A percentile compares a stretch with the other conserved stretches of the same genome.
Evolutionary conservation across 2,113 vertebrate genomes (phyloP).

Genomic region (Emberiza fucata): DNA sequence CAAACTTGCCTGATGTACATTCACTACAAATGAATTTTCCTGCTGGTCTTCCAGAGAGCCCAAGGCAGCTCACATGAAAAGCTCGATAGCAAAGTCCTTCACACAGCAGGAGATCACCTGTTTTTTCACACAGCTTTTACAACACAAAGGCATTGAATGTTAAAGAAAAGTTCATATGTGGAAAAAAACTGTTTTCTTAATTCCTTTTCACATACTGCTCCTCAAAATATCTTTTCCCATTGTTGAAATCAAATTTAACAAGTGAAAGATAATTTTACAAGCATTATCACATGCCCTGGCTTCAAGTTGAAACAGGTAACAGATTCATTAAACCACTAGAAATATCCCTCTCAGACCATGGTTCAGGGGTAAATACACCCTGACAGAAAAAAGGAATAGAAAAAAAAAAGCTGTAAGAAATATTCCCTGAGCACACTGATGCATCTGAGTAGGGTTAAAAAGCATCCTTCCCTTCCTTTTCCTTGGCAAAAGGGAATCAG

Average conservation of each 20-base stretch:
- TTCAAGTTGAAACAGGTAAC: not conserved
- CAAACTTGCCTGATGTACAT: slow-evolving; percentile 86
- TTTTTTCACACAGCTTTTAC: slow-evolving; percentile 87
- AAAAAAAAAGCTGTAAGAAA: not conserved
- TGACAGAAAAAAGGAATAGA: not conserved
- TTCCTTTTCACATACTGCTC: not conserved
- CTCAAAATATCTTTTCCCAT: not conserved
- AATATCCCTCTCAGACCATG: not conserved
- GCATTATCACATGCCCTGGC: not conserved
- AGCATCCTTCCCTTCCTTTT: not conserved
- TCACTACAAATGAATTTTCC: slow-evolving; percentile 86
- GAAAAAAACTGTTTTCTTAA: not conserved
- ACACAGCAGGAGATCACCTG: slow-evolving; percentile 87
- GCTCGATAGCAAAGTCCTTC: slow-evolving; percentile 91
- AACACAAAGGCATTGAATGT: slow-evolving; percentile 57
- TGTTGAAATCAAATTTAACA: not conserved
- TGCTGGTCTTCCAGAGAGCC: slow-evolving; percentile 75
- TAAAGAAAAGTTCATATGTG: slow-evolving; percentile 38
- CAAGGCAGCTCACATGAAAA: slow-evolving; percentile 89
- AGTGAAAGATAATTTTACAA: not conserved
- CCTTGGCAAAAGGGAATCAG: not conserved
- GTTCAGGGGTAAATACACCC: not conserved
- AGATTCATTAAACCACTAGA: not conserved
- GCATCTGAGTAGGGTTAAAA: not conserved
- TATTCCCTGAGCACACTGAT: not conserved